Percentiles rank a stretch among this genome's conserved stretches.
Evolutionary conservation across 2,113 vertebrate species (phyloP).

Genomic region (Myocastor coypus): DNA sequence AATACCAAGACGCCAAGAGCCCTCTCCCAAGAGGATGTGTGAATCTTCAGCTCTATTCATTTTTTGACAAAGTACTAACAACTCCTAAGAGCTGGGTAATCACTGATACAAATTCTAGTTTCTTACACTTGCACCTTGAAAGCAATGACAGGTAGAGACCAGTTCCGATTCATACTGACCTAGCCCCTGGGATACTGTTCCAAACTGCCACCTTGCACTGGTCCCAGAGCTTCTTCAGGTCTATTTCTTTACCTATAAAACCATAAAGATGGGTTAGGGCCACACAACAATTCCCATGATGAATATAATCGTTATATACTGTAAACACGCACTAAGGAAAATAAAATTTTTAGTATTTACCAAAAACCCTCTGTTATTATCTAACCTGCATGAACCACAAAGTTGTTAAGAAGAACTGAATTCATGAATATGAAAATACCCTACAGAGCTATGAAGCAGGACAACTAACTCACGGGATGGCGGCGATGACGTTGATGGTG

Average conservation of each 20-base stretch:
- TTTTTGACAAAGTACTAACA: constrained; percentile 20
- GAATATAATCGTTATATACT: not conserved
- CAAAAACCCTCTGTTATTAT: not conserved
- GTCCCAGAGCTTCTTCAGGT: not conserved
- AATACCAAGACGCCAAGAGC: not conserved
- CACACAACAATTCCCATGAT: not conserved
- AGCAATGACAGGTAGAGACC: not conserved
- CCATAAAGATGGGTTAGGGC: not conserved
- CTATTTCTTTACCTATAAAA: not conserved
- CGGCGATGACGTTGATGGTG: not conserved
- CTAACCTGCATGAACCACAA: not conserved
- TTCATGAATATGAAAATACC: not conserved
- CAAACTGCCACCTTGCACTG: not conserved
- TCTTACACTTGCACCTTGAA: constrained; percentile 48
- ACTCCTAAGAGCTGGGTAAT: constrained; percentile 8
- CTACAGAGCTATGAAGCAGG: not conserved
- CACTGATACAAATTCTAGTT: constrained; percentile 3
- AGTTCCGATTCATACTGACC: not conserved
- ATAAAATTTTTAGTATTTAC: not conserved
- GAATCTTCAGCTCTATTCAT: not conserved
- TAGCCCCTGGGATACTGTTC: not conserved
- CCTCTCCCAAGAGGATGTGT: not conserved
- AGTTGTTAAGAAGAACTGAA: constrained; percentile 5
- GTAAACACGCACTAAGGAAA: not conserved
- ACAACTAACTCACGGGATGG: not conserved